Percentiles rank a stretch among this genome's conserved stretches.
These are phyloP conservation scores for Dendrolimus pini DNA, from an alignment of 2,888 invertebrate species.

Conservation along the genomic window DNA sequence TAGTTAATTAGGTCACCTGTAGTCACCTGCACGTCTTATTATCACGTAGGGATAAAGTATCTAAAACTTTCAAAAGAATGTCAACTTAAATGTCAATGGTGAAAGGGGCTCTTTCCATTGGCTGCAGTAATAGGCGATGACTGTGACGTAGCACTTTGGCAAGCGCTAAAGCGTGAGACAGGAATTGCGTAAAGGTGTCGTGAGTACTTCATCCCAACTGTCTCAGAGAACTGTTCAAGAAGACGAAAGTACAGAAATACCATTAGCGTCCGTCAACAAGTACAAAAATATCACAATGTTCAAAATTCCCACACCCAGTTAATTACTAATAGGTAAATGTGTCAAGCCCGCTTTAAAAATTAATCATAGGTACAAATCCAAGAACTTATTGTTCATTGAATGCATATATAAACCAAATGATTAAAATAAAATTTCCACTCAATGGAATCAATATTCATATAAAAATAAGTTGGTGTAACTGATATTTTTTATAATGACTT, in stretches of 20 bases:
- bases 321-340: slow-evolving; percentile 8
- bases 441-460: too few species aligned
- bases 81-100: slow-evolving; percentile 41
- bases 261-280: slow-evolving; percentile 57
- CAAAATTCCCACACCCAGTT: slow-evolving; percentile 31
- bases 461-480: too few species aligned
- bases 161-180: slow-evolving; percentile 60
- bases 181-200: slow-evolving; percentile 70
- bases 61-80: slow-evolving; percentile 30
- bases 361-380: not conserved
- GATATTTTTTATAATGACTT: too few species aligned
- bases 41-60: slow-evolving; percentile 6
- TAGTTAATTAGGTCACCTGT: slow-evolving; percentile 48
- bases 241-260: slow-evolving; percentile 61
- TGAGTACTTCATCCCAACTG: slow-evolving; percentile 57
- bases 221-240: slow-evolving; percentile 51
- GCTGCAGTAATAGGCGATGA: slow-evolving; percentile 35
- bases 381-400: not conserved
- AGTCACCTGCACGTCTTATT: slow-evolving; percentile 32
- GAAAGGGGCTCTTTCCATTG: slow-evolving; percentile 20
- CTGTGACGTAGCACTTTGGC: slow-evolving; percentile 61
- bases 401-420: too few species aligned
- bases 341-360: not conserved
- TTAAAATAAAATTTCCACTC: too few species aligned
- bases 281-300: slow-evolving; percentile 40